Conservation (phyloP, 1,140 invertebrate species). For the Solenopsis fugax region DNA sequence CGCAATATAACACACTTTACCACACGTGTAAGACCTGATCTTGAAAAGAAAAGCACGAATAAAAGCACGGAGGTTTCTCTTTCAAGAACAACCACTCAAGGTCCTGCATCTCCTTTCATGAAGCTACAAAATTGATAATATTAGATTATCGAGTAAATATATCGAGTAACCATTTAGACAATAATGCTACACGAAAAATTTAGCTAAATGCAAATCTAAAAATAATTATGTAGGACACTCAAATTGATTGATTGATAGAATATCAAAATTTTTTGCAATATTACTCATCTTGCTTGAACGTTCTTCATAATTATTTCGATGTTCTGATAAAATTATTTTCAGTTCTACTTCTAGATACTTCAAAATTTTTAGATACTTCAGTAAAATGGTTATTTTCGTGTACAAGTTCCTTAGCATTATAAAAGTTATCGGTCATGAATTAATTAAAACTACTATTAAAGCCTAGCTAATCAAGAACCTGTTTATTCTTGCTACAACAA, state of each 20-base stretch:
- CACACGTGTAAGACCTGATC: background rate
- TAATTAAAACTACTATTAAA: slow-evolving; percentile 4
- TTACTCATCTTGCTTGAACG: too few species aligned
- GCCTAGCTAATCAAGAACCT: background rate
- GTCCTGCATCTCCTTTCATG: background rate
- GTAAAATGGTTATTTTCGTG: too few species aligned
- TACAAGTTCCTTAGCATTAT: background rate
- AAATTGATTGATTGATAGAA: too few species aligned
- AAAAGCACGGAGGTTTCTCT: background rate
- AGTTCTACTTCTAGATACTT: too few species aligned
- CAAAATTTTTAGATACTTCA: too few species aligned
- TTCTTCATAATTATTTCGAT: too few species aligned
- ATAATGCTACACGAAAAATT: background rate
- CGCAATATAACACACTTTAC: background rate
- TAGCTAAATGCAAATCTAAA: too few species aligned
- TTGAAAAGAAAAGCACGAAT: background rate
- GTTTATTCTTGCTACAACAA: slow-evolving; percentile 4
- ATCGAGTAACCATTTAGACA: background rate
- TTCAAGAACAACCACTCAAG: background rate
- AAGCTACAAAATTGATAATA: background rate
- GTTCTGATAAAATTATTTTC: too few species aligned
- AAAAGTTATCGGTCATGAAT: background rate
- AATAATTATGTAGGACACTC: too few species aligned
- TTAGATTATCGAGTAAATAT: background rate
- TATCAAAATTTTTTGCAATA: too few species aligned